Evolutionary conservation across 2,888 invertebrate species (phyloP).

Genomic region (Saturnia japonica): DNA sequence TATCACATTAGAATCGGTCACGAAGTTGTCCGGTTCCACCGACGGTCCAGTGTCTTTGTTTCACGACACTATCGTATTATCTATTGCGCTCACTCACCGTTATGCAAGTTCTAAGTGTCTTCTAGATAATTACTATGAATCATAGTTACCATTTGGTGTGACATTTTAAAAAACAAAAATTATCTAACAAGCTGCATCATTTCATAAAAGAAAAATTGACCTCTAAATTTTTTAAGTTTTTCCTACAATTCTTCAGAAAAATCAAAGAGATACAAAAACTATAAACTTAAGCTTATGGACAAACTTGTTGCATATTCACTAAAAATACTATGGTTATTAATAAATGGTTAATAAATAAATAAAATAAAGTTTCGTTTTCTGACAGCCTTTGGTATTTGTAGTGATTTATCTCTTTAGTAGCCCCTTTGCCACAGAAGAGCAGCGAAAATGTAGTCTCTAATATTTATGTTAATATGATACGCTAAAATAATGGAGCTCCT

Average conservation of each 20-base stretch:
- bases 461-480: no score
- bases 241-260: no score
- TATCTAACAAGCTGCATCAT: not conserved
- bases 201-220: not conserved
- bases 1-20: conserved; percentile 44
- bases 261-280: not conserved
- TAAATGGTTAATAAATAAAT: no score
- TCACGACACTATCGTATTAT: conserved; percentile 30
- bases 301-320: no score
- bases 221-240: not conserved
- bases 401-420: no score
- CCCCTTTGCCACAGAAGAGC: no score
- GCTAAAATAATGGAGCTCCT: no score
- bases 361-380: not conserved
- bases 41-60: conserved; percentile 30
- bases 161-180: not conserved
- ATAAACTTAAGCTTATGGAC: no score
- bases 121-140: conserved; percentile 58
- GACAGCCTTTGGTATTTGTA: not conserved
- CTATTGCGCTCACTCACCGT: conserved; percentile 45
- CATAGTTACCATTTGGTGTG: conserved; percentile 40
- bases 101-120: conserved; percentile 52
- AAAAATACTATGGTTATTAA: no score
- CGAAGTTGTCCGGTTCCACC: conserved; percentile 37
- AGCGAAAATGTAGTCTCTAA: no score